Percentiles rank a stretch among this genome's conserved stretches.
These are phyloP conservation scores for Xenopus petersii DNA, from an alignment of 2,797 vertebrate genomes.

Conservation along the genomic window DNA sequence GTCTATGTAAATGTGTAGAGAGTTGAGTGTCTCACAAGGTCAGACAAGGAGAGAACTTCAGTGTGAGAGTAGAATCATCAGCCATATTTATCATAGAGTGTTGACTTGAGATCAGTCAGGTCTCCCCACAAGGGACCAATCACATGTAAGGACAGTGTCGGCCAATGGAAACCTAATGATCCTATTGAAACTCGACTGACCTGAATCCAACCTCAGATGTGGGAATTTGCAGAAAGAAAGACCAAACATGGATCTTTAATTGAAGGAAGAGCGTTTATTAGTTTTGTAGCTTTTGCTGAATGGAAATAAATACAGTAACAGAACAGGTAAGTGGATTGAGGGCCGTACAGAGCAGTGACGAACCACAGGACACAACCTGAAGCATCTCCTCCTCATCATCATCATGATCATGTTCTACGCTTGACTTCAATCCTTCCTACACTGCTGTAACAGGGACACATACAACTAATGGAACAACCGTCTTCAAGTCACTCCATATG, in stretches of 20 bases:
- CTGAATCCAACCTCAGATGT: too few relatives aligned
- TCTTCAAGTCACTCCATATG: background rate
- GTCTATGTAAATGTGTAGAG: too few relatives aligned
- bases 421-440: background rate
- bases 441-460: background rate
- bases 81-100: too few relatives aligned
- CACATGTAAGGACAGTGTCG: too few relatives aligned
- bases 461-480: background rate
- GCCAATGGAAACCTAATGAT: too few relatives aligned
- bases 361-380: background rate
- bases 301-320: slow-evolving; percentile 48
- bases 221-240: too few relatives aligned
- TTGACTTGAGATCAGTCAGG: too few relatives aligned
- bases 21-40: too few relatives aligned
- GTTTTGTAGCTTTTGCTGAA: slow-evolving; percentile 20
- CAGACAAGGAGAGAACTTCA: too few relatives aligned
- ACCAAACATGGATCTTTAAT: background rate
- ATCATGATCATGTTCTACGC: background rate
- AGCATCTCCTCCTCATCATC: slow-evolving; percentile 5
- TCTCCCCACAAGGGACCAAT: too few relatives aligned
- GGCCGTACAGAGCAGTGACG: background rate
- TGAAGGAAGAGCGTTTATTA: slow-evolving; percentile 39
- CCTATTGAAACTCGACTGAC: too few relatives aligned
- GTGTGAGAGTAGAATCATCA: too few relatives aligned
- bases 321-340: background rate